phyloP scores from a whole-genome alignment of 2,113 vertebrate species.

The Rousettus leschenaultii region DNA sequence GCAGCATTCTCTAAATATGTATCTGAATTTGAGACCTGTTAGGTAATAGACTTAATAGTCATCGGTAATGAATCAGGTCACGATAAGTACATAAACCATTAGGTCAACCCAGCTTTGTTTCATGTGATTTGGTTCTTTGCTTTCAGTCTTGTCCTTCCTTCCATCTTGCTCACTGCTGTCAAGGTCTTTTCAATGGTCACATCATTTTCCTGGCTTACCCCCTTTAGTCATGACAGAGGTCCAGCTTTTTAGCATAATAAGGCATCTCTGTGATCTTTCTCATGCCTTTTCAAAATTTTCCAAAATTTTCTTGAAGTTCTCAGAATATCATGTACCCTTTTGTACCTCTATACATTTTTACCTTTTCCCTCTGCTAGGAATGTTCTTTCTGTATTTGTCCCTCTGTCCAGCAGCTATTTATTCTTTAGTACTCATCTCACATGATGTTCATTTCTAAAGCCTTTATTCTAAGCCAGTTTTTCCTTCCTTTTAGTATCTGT shows the following conservation, averaged over 20 bases:
- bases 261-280: neutral
- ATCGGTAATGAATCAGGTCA: neutral
- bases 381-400: neutral
- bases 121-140: neutral
- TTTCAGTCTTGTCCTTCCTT: neutral
- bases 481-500: neutral
- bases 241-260: neutral
- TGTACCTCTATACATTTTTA: neutral
- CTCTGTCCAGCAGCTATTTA: neutral
- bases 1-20: neutral
- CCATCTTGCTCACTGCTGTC: neutral
- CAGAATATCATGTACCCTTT: neutral
- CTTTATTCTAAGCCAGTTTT: conserved; percentile 18
- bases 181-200: neutral
- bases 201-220: neutral
- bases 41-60: neutral
- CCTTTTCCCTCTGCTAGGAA: neutral
- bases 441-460: neutral
- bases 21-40: neutral
- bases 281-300: neutral
- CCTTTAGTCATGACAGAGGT: neutral
- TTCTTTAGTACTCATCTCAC: neutral
- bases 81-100: neutral
- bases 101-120: neutral
- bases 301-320: neutral